Evolutionary conservation across 2,888 invertebrate species (phyloP).

Genomic region (Smittia aterrima): DNA sequence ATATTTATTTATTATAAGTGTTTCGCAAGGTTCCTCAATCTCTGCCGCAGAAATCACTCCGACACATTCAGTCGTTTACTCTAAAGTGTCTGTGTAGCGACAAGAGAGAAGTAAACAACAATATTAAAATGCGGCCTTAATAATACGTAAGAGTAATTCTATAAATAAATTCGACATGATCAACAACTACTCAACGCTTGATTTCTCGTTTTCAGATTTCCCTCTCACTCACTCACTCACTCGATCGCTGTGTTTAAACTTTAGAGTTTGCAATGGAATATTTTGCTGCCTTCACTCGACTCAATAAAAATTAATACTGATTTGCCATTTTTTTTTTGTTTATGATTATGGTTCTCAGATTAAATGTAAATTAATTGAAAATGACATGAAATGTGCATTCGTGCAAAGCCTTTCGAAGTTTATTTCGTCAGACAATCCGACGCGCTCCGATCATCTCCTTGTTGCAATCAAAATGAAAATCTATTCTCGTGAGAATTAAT

Average conservation of each 20-base stretch:
- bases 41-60: neutral
- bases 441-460: too few relatives aligned
- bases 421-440: too few relatives aligned
- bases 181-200: conserved; percentile 6
- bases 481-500: too few relatives aligned
- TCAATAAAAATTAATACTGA: too few relatives aligned
- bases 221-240: neutral
- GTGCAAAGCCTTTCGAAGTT: neutral
- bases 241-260: neutral
- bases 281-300: neutral
- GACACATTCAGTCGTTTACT: neutral
- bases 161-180: conserved; percentile 29
- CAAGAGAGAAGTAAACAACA: conserved; percentile 23
- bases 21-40: too few relatives aligned
- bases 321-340: neutral
- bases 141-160: conserved; percentile 32
- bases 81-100: neutral
- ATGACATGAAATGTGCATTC: neutral
- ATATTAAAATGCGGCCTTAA: conserved; percentile 30
- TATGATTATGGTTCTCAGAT: neutral
- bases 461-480: too few relatives aligned
- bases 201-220: conserved; percentile 7
- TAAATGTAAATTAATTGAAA: neutral
- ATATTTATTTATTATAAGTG: too few relatives aligned
- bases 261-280: conserved; percentile 1